Evolutionary conservation across 2,113 vertebrate genomes (phyloP).

Genomic region (Carollia perspicillata): DNA sequence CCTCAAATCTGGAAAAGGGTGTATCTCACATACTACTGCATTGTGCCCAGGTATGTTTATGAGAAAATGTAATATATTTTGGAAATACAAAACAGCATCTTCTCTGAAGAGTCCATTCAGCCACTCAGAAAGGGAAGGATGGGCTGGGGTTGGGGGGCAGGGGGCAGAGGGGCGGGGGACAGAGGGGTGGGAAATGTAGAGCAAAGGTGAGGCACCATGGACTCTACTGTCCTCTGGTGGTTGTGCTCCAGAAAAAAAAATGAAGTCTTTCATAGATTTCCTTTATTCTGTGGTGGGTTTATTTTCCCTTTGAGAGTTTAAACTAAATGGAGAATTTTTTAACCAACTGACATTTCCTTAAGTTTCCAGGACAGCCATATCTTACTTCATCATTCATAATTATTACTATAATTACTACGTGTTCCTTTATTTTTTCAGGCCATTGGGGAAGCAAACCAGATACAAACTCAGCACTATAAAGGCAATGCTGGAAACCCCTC

Average conservation of each 20-base stretch:
- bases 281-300: not conserved
- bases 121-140: not conserved
- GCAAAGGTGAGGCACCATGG: conserved; percentile 2
- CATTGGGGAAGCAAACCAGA: not conserved
- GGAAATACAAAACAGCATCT: not conserved
- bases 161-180: no score
- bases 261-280: not conserved
- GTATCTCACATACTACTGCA: not conserved
- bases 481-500: not conserved
- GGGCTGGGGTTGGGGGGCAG: accelerated
- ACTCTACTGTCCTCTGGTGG: conserved; percentile 81
- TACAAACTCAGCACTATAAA: not conserved
- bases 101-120: not conserved
- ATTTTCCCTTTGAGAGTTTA: not conserved
- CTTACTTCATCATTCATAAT: not conserved
- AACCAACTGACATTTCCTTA: not conserved
- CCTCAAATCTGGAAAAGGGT: not conserved
- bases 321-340: not conserved
- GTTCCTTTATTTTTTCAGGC: not conserved
- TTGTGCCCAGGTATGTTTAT: not conserved
- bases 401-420: not conserved
- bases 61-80: not conserved
- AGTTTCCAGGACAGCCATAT: not conserved
- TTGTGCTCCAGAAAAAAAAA: conserved; percentile 37
- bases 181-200: accelerated